Conservation (phyloP, 2,888 invertebrate species). For the Pecten maximus region DNA sequence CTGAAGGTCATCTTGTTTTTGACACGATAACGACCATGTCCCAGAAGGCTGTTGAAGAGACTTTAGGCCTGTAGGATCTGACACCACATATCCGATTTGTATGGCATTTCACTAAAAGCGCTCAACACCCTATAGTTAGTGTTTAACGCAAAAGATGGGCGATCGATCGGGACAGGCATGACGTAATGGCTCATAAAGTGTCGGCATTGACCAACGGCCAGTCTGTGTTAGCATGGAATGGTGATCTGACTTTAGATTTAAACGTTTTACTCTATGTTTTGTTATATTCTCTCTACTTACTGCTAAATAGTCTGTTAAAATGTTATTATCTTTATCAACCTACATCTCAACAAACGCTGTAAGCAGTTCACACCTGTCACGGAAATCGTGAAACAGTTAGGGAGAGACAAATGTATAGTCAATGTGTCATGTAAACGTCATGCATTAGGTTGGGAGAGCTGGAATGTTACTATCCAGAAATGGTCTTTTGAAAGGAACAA, state of each 20-base stretch:
- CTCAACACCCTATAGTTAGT: slow-evolving; percentile 17
- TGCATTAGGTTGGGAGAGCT: no score
- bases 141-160: background rate
- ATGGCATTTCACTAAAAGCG: slow-evolving; percentile 18
- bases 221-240: background rate
- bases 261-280: no score
- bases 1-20: background rate
- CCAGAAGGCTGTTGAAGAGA: background rate
- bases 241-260: background rate
- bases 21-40: slow-evolving; percentile 15
- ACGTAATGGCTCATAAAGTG: background rate
- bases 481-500: no score
- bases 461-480: no score
- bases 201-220: background rate
- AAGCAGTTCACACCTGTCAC: no score
- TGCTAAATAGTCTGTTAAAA: no score
- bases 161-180: background rate
- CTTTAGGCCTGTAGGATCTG: background rate
- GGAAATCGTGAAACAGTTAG: no score
- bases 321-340: no score
- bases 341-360: no score
- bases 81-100: background rate
- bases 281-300: no score
- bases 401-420: no score
- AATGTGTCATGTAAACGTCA: no score